Base-by-base conservation (phyloP, 2,797 vertebrate genomes). In the Crenichthys baileyi region DNA sequence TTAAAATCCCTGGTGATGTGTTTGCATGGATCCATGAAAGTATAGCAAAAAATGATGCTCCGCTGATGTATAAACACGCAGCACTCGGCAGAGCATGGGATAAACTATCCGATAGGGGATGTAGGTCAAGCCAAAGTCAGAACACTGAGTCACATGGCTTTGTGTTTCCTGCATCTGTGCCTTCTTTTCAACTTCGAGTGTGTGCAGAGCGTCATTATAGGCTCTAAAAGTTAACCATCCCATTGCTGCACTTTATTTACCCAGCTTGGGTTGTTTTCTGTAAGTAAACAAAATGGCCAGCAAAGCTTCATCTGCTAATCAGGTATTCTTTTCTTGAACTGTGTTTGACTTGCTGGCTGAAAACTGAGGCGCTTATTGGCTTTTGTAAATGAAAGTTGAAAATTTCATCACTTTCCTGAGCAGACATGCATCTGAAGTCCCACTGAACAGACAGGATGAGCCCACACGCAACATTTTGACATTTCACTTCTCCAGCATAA, bases 51-150 rank as follows among this genome's bases (percentile, higher is more conserved):
- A 56, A 51, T 39, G 20, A 74, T 56, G 39, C 26, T 15, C 61
- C 46, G 65, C 53, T 41, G 29, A 16, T 67, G 48, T 41, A 70
- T 16, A 73, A 56, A 0, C 58, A 1, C 5, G 74, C 67, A 48
- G 76, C 7, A 70, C 29, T 15, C 51, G 75, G 56, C 73, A 36
- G 73, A 76, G 80, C 82, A 76, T 80, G 72, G 71, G 81, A 58
- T 81, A 75, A 87, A 81, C 80, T 58, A 53, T 78, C 76, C 77
- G 76, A 91, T 84, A 79, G 77, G 84, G 83, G 88, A 89, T 86
- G 82, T 83, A 85, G 88, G 88, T 90, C 67, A 29, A 78, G 77
- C 88, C 88, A 92, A 88, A 88, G 78, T 89, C 83, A 89, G 76
- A 83, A 46, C 13, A 31, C 15, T 4, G 24, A 36, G 83, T 81